Evolutionary conservation across 2,888 invertebrate species (phyloP).

Genomic region (Seira musarum): DNA sequence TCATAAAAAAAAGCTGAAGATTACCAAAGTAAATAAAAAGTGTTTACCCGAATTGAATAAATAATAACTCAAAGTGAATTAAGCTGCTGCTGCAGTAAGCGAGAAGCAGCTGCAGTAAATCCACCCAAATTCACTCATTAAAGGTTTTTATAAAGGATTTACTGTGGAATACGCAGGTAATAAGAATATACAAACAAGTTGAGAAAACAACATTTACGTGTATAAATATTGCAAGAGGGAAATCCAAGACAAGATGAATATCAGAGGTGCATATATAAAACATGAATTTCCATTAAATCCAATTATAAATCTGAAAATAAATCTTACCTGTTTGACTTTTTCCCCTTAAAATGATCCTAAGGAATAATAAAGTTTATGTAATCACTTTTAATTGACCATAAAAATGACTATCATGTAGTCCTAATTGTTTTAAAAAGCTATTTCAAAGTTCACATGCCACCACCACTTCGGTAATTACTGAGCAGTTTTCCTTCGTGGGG

Average conservation of each 20-base stretch:
- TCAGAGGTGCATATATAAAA: background rate
- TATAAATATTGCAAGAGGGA: conserved; percentile 26
- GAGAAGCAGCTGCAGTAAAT: too few species aligned
- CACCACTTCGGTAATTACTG: conserved; percentile 25
- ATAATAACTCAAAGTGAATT: too few species aligned
- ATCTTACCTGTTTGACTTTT: conserved; percentile 34
- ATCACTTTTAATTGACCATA: conserved; percentile 59
- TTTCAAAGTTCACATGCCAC: conserved; percentile 39
- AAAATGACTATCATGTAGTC: conserved; percentile 64
- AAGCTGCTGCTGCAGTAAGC: too few species aligned
- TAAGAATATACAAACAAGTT: background rate
- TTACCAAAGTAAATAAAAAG: too few species aligned
- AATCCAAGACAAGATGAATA: conserved; percentile 18
- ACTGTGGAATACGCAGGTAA: conserved; percentile 59
- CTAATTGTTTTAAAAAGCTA: conserved; percentile 69
- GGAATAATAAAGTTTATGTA: conserved; percentile 34
- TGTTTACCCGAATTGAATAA: conserved; percentile 20
- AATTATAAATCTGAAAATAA: conserved; percentile 43
- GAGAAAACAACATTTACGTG: conserved; percentile 34
- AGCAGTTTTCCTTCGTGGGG: too few species aligned
- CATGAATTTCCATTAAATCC: conserved; percentile 46
- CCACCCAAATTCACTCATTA: too few species aligned
- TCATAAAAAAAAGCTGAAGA: too few species aligned
- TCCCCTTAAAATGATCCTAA: conserved; percentile 11
- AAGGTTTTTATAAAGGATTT: too few species aligned